phyloP scores from a whole-genome alignment of 2,797 vertebrate species.

The Megaceryle alcyon region DNA sequence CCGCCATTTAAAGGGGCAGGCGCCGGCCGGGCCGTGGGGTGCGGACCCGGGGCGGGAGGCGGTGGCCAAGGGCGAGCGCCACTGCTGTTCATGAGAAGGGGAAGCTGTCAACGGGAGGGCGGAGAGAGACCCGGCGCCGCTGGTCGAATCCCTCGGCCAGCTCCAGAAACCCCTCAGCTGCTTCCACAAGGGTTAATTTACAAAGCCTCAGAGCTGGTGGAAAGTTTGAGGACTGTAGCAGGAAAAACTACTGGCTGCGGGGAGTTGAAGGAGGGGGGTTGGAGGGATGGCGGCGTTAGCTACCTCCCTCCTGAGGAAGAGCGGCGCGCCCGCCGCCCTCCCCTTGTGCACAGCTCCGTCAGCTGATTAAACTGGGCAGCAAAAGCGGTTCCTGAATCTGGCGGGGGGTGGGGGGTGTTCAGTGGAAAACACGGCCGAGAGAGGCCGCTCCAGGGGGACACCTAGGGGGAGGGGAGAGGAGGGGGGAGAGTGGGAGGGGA shows the following conservation, averaged over 20 bases:
- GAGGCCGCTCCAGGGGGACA: not conserved
- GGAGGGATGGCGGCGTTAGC: not conserved
- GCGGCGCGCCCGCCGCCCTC: not conserved
- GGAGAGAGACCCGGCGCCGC: not conserved
- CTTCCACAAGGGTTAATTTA: not conserved
- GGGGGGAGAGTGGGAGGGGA: no score
- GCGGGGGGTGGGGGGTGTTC: no score
- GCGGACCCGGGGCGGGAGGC: not conserved
- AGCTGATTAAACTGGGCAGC: not conserved
- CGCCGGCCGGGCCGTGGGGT: not conserved
- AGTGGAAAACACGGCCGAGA: not conserved
- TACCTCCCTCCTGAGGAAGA: not conserved
- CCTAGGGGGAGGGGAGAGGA: not conserved
- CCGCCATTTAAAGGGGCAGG: conserved; percentile 66
- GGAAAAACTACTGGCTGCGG: not conserved
- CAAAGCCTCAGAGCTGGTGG: not conserved
- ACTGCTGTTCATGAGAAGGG: not conserved
- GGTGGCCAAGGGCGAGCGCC: not conserved
- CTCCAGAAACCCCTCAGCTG: not conserved
- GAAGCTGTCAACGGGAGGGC: not conserved
- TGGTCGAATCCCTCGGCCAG: not conserved
- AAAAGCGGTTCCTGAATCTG: not conserved
- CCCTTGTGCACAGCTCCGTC: not conserved
- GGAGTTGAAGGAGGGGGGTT: no score
- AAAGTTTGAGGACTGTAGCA: not conserved